Evolutionary conservation across 2,797 vertebrate species (phyloP), one percentile per base, ranked within the genome.

Genomic region (Rhinella marina): DNA sequence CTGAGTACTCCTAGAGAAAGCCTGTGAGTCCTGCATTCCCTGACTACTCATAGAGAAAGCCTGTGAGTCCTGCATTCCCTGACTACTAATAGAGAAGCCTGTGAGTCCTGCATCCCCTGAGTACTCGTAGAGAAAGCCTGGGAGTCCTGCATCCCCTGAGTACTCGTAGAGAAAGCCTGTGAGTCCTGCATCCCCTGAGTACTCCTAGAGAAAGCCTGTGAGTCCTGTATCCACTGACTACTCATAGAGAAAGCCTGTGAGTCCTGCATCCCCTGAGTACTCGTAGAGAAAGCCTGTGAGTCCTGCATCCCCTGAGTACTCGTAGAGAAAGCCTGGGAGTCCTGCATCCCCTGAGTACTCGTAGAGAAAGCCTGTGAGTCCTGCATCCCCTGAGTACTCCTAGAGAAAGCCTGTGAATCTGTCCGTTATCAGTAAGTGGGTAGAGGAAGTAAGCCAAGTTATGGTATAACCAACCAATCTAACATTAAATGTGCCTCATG

Each of bases 401-500:
- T 29, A 72, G 14, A 21, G 68, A 70, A 41, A 29, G 25, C 29
- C 11, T 64, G 23, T 25, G 23, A 64, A 23, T 4, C 59, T 62
- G 59, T 23, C 59, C n/a, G 23, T n/a, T 21, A 8, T 62, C 23
- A 62, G 4, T 17, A 7, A 5, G 21, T 62, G 61, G 5, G 61
- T 23, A 21, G 1, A 21, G 61, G 9, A 62, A 23, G 61, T 62
- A 62, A 19, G 14, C 14, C 6, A 59, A 19, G 52, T 54, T 54
- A 54, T 54, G 13, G 52, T 54, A 11, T 54, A 54, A 14, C 12
- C 13, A 54, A 1, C 50, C 88, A 87, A 29, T 64, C 90, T 14
- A 88, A 86, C 0, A 50, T 94, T 88, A 19, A 87, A 56, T 16
- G 90, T 88, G 87, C 75, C 82, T 86, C 86, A 89, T 86, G 0